Evolutionary conservation across 2,888 invertebrate species (phyloP), one percentile per base, ranked within the genome.

Genomic region (Metacarcinus magister): DNA sequence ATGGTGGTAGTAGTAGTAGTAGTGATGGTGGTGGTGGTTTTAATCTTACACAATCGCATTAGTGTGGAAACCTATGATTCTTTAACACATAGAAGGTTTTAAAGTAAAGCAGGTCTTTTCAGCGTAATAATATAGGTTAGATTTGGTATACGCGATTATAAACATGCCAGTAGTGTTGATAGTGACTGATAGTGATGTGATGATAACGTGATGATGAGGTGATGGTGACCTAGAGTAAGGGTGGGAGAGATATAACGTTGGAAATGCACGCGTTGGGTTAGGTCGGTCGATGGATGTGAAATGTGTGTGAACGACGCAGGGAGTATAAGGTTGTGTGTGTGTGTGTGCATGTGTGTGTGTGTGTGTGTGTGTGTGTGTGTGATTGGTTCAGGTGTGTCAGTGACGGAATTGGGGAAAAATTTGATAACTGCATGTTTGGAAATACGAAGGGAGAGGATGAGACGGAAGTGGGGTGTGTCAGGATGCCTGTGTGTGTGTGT

Each of bases 311-410:
- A 67, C n/a, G 67, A 67, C 67, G n/a, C 23, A n/a, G 54, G 39
- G 3, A 13, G 28, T 13, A 87, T 87, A 19, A 39, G 90, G 39
- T 43, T 90, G 89, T 89, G 89, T 89, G 89, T 89, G 89, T 87
- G 87, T 87, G 87, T 87, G 87, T 87, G 39, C 39, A 39, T 89
- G 89, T 89, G 89, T 89, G 89, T 89, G 89, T 89, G 89, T 67
- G 67, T 67, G 67, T 67, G 67, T 67, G 67, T 67, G n/a, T n/a
- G 54, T 54, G 54, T 54, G 54, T n/a, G 67, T 67, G n/a, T 67
- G n/a, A 67, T 67, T 67, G 8, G 4, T n/a, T 67, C 67, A 67
- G 67, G n/a, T 67, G 67, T 67, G 67, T 23, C 23, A 67, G n/a
- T 67, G 67, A 67, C n/a, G 23, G 19, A 54, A 16, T 54, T 54